Evolutionary conservation across 2,797 vertebrate genomes (phyloP).

Genomic region (Betta splendens): DNA sequence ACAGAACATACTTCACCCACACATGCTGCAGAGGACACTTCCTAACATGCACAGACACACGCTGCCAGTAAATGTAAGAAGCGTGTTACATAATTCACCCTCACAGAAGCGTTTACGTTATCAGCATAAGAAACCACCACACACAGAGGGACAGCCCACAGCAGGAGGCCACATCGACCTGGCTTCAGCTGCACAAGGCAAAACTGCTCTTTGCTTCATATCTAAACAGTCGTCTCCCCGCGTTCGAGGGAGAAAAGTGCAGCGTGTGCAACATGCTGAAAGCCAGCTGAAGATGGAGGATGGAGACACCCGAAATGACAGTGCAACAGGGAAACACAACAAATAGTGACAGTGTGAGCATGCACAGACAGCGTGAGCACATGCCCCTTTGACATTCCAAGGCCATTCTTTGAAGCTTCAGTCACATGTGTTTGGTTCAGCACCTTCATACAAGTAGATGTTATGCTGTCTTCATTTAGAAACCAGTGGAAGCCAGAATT

Average conservation of each 20-base stretch:
- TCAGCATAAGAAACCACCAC: constrained; percentile 46
- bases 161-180: constrained; percentile 46
- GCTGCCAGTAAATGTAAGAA: constrained; percentile 31
- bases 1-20: constrained; percentile 20
- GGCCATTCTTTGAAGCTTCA: constrained; percentile 80
- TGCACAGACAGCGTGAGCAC: constrained; percentile 63
- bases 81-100: constrained; percentile 29
- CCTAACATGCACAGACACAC: constrained; percentile 42
- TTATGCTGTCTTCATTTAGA: no score
- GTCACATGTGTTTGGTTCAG: no score
- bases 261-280: constrained; percentile 63
- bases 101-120: constrained; percentile 37
- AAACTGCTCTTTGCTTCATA: constrained; percentile 12
- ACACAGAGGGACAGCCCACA: constrained; percentile 49
- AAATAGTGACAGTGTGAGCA: constrained; percentile 48
- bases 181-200: constrained; percentile 3
- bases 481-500: no score
- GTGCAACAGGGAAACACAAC: no score
- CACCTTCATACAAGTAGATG: no score
- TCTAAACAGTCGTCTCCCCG: constrained; percentile 9
- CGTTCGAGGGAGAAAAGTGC: constrained; percentile 41
- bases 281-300: constrained; percentile 41
- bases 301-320: constrained; percentile 32
- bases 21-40: constrained; percentile 39
- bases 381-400: constrained; percentile 85